Evolutionary conservation across 2,888 invertebrate species (phyloP), one percentile per base, ranked within the genome.

Genomic region (Euclidia mi): DNA sequence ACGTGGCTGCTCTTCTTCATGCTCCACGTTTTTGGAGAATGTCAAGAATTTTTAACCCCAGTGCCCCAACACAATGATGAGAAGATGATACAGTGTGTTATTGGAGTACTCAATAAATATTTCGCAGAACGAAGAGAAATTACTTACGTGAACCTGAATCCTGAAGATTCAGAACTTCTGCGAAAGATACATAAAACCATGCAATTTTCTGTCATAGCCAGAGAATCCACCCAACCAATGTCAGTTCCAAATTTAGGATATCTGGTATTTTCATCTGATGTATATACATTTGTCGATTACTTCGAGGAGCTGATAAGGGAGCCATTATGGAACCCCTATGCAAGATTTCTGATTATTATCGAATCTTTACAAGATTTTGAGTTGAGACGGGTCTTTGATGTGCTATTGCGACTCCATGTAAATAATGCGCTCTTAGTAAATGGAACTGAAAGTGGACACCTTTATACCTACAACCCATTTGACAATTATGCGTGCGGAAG

Each of bases 391-490:
- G 68, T 90, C 1, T 90, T 91, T 48, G 66, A 87, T 40, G 55
- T 63, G 17, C 57, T 90, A 3, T 56, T 90, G 3, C 47, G 48
- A 2, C 17, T 65, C 7, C 85, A 79, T 40, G 73, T 88, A 0
- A 51, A 55, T 10, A 71, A 87, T 29, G 85, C 81, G 0, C 17
- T 88, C 1, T 56, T 90, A 2, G 38, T 86, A 1, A 81, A 84
- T 40, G 81, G 81, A 7, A 79, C 71, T 0, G 29, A 37, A 0
- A 68, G 82, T 1, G 68, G 73, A 4, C 61, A 84, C 1, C 35
- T 90, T 10, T 89, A 82, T 52, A 79, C 86, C 0, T 91, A 89
- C 58, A 85, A 91, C 60, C 86, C 90, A 0, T 90, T 79, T 37
- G 82, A 85, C 48, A 84, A 90, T 38, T 84, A 78, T 43, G 81